Conservation (phyloP, 35 echinoderm and acorn worm species). For the Ptychodera flava region DNA sequence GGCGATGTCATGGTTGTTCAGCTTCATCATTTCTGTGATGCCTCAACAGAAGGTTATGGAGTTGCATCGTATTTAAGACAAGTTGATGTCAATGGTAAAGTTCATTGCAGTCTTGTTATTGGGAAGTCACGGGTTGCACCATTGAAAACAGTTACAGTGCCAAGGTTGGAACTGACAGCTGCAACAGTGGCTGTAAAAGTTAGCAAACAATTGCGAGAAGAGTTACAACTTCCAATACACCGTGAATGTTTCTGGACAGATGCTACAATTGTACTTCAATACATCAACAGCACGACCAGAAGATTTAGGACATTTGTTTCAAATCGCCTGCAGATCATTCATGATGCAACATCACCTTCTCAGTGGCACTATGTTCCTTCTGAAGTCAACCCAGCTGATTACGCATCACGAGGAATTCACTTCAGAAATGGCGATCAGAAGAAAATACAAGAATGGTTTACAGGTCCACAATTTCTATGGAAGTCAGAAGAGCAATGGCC, state of each 20-base stretch:
- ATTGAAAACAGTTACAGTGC: not conserved
- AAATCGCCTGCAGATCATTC: not conserved
- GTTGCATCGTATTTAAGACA: conserved; percentile 41
- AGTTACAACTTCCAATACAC: not conserved
- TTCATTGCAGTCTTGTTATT: not conserved
- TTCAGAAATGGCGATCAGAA: not conserved
- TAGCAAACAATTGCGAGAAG: not conserved
- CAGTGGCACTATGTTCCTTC: not conserved
- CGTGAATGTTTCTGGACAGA: too few relatives aligned
- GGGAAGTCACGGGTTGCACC: not conserved
- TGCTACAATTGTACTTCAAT: not conserved
- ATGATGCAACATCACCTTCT: not conserved
- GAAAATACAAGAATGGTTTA: not conserved
- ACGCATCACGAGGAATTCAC: not conserved
- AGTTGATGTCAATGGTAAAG: not conserved
- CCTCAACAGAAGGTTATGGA: conserved; percentile 43
- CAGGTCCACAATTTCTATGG: not conserved
- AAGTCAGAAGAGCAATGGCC: not conserved
- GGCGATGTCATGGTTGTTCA: conserved; percentile 7
- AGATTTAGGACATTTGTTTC: not conserved
- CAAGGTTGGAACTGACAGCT: too few relatives aligned
- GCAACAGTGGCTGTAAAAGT: not conserved
- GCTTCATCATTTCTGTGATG: conserved; percentile 71
- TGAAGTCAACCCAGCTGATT: not conserved
- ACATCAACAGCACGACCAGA: not conserved